phyloP scores from a whole-genome alignment of 2,888 invertebrate genomes.

The Aphodius granarius region DNA sequence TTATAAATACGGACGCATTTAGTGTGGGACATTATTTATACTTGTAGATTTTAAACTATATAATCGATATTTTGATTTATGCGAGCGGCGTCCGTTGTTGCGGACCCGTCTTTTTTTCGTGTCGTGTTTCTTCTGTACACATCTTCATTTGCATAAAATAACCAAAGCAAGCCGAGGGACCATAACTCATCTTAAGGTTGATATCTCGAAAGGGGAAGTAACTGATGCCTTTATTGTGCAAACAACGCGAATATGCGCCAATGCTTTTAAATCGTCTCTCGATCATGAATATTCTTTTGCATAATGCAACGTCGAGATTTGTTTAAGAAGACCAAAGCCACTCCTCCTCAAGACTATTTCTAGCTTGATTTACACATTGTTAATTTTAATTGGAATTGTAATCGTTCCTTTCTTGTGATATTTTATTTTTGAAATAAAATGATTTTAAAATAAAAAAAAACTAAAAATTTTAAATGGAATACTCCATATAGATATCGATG shows the following conservation, averaged over 20 bases:
- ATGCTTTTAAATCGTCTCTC: conserved; percentile 1
- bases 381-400: neutral
- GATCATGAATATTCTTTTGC: conserved; percentile 15
- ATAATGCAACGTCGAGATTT: neutral
- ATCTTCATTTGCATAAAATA: conserved; percentile 12
- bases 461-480: too few species aligned
- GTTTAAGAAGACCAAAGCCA: neutral
- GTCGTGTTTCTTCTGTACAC: conserved; percentile 4
- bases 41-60: conserved; percentile 24
- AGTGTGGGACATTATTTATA: conserved; percentile 35
- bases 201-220: conserved; percentile 8
- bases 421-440: neutral
- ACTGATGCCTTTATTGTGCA: conserved; percentile 7
- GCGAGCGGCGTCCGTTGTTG: conserved; percentile 10
- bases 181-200: conserved; percentile 9
- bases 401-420: neutral
- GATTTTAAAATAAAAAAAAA: too few species aligned
- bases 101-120: conserved; percentile 3
- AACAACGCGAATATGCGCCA: neutral
- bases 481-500: too few species aligned
- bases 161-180: neutral
- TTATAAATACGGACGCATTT: conserved; percentile 27
- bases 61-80: conserved; percentile 27
- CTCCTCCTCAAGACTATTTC: neutral
- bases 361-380: neutral